Evolutionary conservation across 2,797 vertebrate genomes (phyloP).

Genomic region (Notolepis coatsorum): DNA sequence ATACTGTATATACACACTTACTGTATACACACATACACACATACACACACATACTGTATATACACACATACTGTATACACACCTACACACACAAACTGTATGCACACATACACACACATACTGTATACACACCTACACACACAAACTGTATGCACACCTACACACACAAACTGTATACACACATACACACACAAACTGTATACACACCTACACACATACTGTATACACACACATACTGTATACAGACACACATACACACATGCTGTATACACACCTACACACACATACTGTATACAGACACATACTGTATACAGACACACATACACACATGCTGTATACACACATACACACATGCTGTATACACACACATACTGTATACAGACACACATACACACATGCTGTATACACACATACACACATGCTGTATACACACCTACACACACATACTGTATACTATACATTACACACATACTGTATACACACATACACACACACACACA

Average conservation of each 20-base stretch:
- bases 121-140: background rate
- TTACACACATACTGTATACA: background rate
- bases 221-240: no score
- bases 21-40: background rate
- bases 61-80: background rate
- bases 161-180: constrained; percentile 1
- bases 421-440: background rate
- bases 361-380: background rate
- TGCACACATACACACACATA: background rate
- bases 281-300: background rate
- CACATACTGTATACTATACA: no score
- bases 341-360: background rate
- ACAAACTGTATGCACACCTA: background rate
- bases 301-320: background rate
- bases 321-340: background rate
- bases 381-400: background rate
- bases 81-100: background rate
- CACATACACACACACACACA: background rate
- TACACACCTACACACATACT: background rate
- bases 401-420: background rate
- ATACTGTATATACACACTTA: background rate
- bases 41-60: background rate
- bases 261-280: background rate
- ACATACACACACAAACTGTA: no score
- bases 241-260: background rate